Conservation (phyloP, 2,888 invertebrate genomes). For the Dendrolimus pini region DNA sequence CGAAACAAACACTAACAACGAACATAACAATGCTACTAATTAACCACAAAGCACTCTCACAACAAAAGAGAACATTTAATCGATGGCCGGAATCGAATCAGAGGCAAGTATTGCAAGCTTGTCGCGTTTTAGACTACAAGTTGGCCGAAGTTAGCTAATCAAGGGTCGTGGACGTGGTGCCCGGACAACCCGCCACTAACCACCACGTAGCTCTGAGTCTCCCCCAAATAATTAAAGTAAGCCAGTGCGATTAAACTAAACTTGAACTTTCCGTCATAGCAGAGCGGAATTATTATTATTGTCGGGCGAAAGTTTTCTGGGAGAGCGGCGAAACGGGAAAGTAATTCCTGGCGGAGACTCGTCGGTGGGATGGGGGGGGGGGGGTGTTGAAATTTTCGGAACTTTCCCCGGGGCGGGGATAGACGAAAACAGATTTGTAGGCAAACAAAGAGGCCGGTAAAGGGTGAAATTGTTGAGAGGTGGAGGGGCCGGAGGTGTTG, state of each 20-base stretch:
- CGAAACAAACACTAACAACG: no score
- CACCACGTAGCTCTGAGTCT: conserved; percentile 12
- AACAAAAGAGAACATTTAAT: conserved; percentile 36
- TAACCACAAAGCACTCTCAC: conserved; percentile 3
- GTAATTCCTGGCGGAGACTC: conserved; percentile 48
- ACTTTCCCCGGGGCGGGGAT: conserved; percentile 55
- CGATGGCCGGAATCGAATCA: conserved; percentile 42
- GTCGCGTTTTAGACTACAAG: conserved; percentile 26
- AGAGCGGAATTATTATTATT: conserved; percentile 70
- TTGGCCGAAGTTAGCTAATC: conserved; percentile 40
- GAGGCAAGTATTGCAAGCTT: conserved; percentile 41
- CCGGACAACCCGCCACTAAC: conserved; percentile 8
- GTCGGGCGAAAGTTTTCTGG: conserved; percentile 49
- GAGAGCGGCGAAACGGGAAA: conserved; percentile 55
- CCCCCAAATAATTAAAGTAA: conserved; percentile 57
- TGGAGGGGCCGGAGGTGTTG: conserved; percentile 18
- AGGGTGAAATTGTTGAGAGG: conserved; percentile 13
- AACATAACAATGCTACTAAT: background rate
- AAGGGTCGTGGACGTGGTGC: conserved; percentile 27
- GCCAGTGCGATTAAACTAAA: conserved; percentile 69
- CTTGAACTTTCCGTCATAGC: conserved; percentile 70
- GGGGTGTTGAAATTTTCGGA: conserved; percentile 52
- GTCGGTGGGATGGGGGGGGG: conserved; percentile 21
- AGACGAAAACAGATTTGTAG: conserved; percentile 70
- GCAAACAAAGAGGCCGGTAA: conserved; percentile 52